Percentiles rank a stretch among this genome's conserved stretches.
These are phyloP conservation scores for Parthenolecanium corni DNA, from an alignment of 2,888 invertebrate species.

Conservation along the genomic window DNA sequence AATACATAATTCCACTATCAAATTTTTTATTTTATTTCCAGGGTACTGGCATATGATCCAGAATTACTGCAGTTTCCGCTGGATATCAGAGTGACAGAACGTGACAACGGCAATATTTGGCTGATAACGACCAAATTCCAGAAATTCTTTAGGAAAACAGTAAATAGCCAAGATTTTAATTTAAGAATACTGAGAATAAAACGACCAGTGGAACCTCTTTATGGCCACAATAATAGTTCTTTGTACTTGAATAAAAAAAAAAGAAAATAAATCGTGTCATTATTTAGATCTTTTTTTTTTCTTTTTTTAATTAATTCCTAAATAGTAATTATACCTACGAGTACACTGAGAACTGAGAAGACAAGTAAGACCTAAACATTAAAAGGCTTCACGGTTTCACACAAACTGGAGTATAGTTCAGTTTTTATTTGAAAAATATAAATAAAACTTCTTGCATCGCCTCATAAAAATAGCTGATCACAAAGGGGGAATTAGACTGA, in stretches of 20 bases:
- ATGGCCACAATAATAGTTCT: conserved; percentile 39
- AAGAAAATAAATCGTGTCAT: conserved; percentile 3
- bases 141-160: conserved; percentile 59
- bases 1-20: no score
- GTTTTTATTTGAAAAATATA: no score
- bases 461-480: no score
- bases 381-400: no score
- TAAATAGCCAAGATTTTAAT: conserved; percentile 57
- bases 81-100: conserved; percentile 55
- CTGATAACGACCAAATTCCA: conserved; percentile 64
- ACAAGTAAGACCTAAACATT: no score
- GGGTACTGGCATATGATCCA: conserved; percentile 58
- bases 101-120: conserved; percentile 63
- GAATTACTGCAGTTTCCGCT: conserved; percentile 65
- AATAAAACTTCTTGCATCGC: no score
- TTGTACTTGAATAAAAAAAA: conserved; percentile 18
- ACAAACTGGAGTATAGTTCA: no score
- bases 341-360: no score
- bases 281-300: neutral
- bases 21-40: conserved; percentile 37
- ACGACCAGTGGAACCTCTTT: conserved; percentile 33
- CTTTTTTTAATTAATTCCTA: no score
- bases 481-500: no score
- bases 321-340: no score
- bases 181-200: conserved; percentile 56